phyloP scores from a whole-genome alignment of 30 jellyfish, hydroid and myxozoan species.

The Pelagia noctiluca region DNA sequence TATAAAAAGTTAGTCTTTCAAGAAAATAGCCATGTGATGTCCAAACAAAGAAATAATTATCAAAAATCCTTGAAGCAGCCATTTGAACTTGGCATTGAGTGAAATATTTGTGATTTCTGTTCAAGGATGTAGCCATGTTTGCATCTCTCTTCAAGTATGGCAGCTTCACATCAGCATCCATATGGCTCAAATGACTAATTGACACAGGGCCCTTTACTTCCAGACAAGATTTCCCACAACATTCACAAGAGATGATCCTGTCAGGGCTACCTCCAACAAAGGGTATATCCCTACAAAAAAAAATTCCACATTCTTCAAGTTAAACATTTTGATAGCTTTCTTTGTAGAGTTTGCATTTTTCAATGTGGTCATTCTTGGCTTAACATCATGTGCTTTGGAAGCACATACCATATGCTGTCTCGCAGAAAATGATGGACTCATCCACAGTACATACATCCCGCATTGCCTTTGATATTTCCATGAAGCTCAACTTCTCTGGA shows the following conservation, averaged over 20 bases:
- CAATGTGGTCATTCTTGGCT: too few species aligned
- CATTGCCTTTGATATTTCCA: too few species aligned
- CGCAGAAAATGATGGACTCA: too few species aligned
- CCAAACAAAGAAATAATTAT: background rate
- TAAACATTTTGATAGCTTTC: constrained; percentile 34
- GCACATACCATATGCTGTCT: too few species aligned
- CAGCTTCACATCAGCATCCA: constrained; percentile 19
- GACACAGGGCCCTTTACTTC: constrained; percentile 28
- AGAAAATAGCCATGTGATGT: background rate
- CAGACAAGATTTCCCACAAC: constrained; percentile 46
- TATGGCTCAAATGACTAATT: constrained; percentile 1
- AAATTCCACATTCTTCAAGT: constrained; percentile 34
- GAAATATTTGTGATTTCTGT: background rate
- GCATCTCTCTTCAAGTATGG: background rate
- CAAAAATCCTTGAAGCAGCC: too few species aligned
- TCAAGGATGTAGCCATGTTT: background rate
- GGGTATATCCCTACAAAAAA: constrained; percentile 46
- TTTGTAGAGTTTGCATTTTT: too few species aligned
- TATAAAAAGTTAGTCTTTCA: background rate
- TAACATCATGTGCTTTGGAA: too few species aligned
- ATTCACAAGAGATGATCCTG: constrained; percentile 5
- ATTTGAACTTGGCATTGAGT: too few species aligned
- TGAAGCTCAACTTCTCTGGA: too few species aligned
- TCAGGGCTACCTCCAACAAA: constrained; percentile 46
- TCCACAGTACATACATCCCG: too few species aligned